These are phyloP conservation scores for Tuta absoluta DNA, from an alignment of 2,888 invertebrate genomes.

Conservation along the genomic window DNA sequence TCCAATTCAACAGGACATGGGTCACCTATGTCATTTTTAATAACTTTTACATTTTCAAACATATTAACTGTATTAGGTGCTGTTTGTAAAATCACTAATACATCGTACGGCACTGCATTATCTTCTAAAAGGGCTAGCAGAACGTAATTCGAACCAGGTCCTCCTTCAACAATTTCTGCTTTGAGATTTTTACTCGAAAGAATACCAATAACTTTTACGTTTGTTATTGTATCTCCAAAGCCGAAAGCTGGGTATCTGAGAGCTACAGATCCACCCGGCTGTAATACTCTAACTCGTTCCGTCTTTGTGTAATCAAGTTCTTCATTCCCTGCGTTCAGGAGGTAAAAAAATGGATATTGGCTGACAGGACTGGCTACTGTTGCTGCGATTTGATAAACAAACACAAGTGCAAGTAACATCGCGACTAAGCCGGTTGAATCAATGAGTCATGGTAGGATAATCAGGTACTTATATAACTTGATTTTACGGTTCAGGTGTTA, in stretches of 20 bases:
- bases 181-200: slow-evolving; percentile 72
- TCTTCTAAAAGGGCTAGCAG: slow-evolving; percentile 69
- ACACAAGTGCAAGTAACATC: slow-evolving; percentile 56
- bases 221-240: slow-evolving; percentile 63
- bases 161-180: slow-evolving; percentile 70
- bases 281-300: slow-evolving; percentile 67
- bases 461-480: slow-evolving; percentile 68
- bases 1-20: slow-evolving; percentile 43
- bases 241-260: slow-evolving; percentile 68
- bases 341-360: slow-evolving; percentile 70
- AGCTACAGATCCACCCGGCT: slow-evolving; percentile 71
- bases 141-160: slow-evolving; percentile 72
- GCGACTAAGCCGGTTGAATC: slow-evolving; percentile 54
- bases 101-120: slow-evolving; percentile 61
- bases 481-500: slow-evolving; percentile 64
- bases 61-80: slow-evolving; percentile 41
- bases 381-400: slow-evolving; percentile 45
- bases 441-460: slow-evolving; percentile 62
- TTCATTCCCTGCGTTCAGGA: slow-evolving; percentile 75
- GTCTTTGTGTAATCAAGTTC: slow-evolving; percentile 63
- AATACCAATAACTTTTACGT: slow-evolving; percentile 70
- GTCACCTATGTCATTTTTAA: background rate
- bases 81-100: slow-evolving; percentile 67
- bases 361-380: slow-evolving; percentile 60
- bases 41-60: slow-evolving; percentile 21